Conservation (phyloP, 2,797 vertebrate species). For the Brachyrhaphis roseni region DNA sequence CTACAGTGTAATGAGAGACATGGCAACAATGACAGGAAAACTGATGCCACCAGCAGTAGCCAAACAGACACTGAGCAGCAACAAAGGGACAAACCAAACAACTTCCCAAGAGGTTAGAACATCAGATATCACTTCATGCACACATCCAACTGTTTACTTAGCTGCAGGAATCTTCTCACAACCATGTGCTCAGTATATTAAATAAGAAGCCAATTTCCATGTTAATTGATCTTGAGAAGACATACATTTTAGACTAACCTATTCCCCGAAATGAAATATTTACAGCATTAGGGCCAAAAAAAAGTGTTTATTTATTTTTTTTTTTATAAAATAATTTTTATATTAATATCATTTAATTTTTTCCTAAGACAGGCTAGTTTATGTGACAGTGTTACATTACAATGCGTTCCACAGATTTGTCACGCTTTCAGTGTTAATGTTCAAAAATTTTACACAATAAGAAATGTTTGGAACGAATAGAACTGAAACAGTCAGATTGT, state of each 20-base stretch:
- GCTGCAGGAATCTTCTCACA: neutral
- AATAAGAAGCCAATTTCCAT: neutral
- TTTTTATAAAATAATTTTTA: neutral
- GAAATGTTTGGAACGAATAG: neutral
- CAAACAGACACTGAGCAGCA: constrained; percentile 34
- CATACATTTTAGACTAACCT: neutral
- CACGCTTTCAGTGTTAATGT: too few relatives aligned
- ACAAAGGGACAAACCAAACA: constrained; percentile 32
- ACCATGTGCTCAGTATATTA: neutral
- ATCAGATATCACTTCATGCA: neutral
- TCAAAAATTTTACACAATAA: neutral
- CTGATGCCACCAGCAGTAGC: constrained; percentile 9
- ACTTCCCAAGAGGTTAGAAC: constrained; percentile 56
- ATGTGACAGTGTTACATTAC: too few relatives aligned
- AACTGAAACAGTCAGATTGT: too few relatives aligned
- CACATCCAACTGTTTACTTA: neutral
- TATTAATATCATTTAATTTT: neutral
- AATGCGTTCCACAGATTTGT: too few relatives aligned
- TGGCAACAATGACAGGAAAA: constrained; percentile 31
- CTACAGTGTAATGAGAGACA: constrained; percentile 49
- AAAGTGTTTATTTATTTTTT: too few relatives aligned
- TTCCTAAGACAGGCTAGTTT: neutral
- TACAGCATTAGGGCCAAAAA: neutral
- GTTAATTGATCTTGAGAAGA: neutral
- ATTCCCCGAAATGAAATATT: neutral